phyloP scores from a whole-genome alignment of 1,140 invertebrate species.

The Prorops nasuta region DNA sequence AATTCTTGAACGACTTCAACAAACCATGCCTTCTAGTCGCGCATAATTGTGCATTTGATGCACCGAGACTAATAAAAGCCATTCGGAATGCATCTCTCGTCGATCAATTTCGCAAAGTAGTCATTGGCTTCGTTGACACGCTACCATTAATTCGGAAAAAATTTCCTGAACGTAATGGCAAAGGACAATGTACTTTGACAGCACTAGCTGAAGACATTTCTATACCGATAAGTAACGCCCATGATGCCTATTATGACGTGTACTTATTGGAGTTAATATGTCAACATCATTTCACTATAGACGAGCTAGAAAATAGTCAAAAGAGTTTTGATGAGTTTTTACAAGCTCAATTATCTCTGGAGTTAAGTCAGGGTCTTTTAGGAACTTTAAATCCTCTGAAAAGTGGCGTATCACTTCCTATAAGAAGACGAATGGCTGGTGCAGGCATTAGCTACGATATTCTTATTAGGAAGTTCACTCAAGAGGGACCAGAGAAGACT shows the following conservation, averaged over 20 bases:
- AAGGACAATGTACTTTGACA: background rate
- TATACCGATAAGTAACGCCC: background rate
- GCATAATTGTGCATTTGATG: slow-evolving; percentile 25
- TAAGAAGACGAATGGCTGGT: background rate
- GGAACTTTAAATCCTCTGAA: background rate
- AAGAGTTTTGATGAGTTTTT: background rate
- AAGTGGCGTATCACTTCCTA: background rate
- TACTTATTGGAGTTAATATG: background rate
- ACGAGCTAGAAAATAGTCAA: background rate
- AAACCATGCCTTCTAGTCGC: slow-evolving; percentile 14
- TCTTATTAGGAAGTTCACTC: background rate
- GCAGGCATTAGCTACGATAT: background rate
- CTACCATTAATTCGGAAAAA: slow-evolving; percentile 1
- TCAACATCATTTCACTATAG: background rate
- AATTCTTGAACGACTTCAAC: slow-evolving; percentile 10
- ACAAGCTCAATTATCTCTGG: background rate
- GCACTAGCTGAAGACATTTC: background rate
- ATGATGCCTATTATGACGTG: background rate
- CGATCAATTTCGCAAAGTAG: slow-evolving; percentile 12
- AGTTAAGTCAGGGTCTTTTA: background rate
- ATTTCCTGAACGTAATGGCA: slow-evolving; percentile 1
- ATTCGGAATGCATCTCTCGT: slow-evolving; percentile 1
- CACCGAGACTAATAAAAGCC: slow-evolving; percentile 16
- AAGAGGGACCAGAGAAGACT: background rate
- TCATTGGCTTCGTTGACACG: slow-evolving; percentile 19